Evolutionary conservation across 2,113 vertebrate species (phyloP), one percentile per base, ranked within the genome.

Genomic region (Cyprinodon brontotheroides): DNA sequence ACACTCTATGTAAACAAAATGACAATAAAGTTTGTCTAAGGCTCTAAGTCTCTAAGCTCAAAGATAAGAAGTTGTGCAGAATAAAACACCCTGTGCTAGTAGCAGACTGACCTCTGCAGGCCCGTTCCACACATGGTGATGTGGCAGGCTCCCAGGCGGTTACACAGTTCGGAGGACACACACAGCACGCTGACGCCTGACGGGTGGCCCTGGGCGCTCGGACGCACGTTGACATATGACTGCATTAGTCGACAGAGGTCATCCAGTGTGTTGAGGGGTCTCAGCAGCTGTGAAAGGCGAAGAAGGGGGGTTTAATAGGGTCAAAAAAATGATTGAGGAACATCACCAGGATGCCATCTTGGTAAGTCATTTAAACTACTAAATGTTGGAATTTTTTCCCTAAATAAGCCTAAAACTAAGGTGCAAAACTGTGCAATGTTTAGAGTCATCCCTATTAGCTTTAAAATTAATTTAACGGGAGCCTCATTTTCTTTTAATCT

Each of bases 211-310:
- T 94, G 79, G 61, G 93, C 79, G 0, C 11, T 20, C 0, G 93
- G 77, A 40, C 95, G 96, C 73, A 91, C 85, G 10, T 94, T 95
- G 65, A 96, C 87, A 12, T 96, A 96, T 12, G 95, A 95, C 91
- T 99, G 98, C 96, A 98, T 95, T 57, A 99, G 94, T 45, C 97
- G 95, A 79, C 96, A 98, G 3, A 99, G 96, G 88, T 99, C 97
- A 0, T 99, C 98, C 95, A 99, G 93, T 0, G 98, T 97, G 71
- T 98, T 99, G 82, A 99, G 96, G 62, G 98, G 98, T 22, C 98
- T 96, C 73, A 99, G 96, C 45, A 99, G 95, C 98, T 99, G 80
- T 3, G 71, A 37, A 87, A 62, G 20, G 48, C 39, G 39, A 68
- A 65, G 8, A 45, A 17, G n/a, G 53, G 48, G 65, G 29, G 61